Percentiles rank a stretch among this genome's conserved stretches.
phyloP scores from a whole-genome alignment of 2,888 invertebrate species.

The Erpobdella octoculata region DNA sequence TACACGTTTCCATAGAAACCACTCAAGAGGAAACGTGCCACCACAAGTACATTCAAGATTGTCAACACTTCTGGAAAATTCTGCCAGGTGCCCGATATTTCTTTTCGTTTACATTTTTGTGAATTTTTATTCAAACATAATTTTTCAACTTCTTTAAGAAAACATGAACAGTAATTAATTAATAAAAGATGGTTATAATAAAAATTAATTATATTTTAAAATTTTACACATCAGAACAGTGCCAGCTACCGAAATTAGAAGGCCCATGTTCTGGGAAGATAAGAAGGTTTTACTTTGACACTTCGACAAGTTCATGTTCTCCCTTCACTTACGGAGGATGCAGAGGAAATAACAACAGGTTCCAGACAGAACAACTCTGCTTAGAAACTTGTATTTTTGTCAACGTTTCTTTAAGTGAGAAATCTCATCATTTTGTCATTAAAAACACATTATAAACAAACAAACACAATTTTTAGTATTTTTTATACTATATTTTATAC shows the following conservation, averaged over 20 bases:
- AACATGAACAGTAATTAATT: too few species aligned
- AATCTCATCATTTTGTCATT: neutral
- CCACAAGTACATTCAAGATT: neutral
- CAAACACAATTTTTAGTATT: too few species aligned
- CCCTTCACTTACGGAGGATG: constrained; percentile 37
- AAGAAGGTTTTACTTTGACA: constrained; percentile 40
- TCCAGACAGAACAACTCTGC: constrained; percentile 60
- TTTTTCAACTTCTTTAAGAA: neutral
- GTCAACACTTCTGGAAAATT: neutral
- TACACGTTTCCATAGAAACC: neutral
- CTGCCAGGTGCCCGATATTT: neutral
- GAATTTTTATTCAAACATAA: neutral
- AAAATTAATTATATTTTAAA: too few species aligned
- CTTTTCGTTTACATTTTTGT: too few species aligned
- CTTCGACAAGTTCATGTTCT: constrained; percentile 59
- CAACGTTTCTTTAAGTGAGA: neutral
- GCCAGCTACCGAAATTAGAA: neutral
- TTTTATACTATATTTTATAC: too few species aligned
- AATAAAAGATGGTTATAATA: too few species aligned
- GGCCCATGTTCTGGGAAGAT: neutral
- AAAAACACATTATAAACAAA: too few species aligned
- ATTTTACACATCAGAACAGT: too few species aligned
- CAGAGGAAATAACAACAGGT: constrained; percentile 37
- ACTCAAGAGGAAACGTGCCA: neutral
- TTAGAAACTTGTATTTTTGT: constrained; percentile 26